Evolutionary conservation across 2,888 invertebrate genomes (phyloP).

Genomic region (Drosophila mettleri): DNA sequence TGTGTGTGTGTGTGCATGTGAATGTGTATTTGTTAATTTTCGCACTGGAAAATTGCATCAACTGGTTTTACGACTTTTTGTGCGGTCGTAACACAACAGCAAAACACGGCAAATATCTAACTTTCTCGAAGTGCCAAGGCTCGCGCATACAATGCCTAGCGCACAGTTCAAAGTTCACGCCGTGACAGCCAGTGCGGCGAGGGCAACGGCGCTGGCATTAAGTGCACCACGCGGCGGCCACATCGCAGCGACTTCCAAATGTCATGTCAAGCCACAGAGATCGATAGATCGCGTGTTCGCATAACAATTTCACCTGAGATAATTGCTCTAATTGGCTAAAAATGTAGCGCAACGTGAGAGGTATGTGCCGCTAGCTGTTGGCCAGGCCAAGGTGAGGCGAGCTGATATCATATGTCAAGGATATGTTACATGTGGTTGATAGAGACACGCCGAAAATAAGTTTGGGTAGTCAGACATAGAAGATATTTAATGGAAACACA

Average conservation of each 20-base stretch:
- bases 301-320: constrained; percentile 17
- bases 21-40: constrained; percentile 72
- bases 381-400: not conserved
- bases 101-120: constrained; percentile 46
- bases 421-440: not conserved
- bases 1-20: constrained; percentile 34
- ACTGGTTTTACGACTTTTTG: constrained; percentile 58
- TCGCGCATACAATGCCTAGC: constrained; percentile 7
- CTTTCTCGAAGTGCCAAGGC: constrained; percentile 23
- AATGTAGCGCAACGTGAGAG: not conserved
- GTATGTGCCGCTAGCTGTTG: not conserved
- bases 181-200: constrained; percentile 17
- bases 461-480: too few species aligned
- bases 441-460: not conserved
- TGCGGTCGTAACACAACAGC: constrained; percentile 43
- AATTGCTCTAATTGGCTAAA: constrained; percentile 20
- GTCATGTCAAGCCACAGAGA: constrained; percentile 22
- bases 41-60: constrained; percentile 76
- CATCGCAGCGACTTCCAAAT: constrained; percentile 28
- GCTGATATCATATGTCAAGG: not conserved
- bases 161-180: constrained; percentile 14
- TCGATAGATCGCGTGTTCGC: constrained; percentile 45
- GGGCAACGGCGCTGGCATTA: constrained; percentile 16
- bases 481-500: too few species aligned
- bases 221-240: constrained; percentile 39